phyloP scores from a whole-genome alignment of 2,113 vertebrate species.

The Protobothrops mucrosquamatus region DNA sequence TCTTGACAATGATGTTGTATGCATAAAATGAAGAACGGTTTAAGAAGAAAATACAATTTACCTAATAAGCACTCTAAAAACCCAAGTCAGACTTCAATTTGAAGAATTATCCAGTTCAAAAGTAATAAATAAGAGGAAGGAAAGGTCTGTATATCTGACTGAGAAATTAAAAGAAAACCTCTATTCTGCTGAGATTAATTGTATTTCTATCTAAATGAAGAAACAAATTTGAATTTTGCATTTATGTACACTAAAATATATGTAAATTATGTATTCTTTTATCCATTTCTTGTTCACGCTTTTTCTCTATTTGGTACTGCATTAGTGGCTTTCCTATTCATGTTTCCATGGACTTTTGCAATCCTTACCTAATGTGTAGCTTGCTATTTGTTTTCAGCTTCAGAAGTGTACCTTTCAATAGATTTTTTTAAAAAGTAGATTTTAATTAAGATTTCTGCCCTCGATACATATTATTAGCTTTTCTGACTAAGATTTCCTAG shows the following conservation, averaged over 20 bases:
- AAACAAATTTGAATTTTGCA: not conserved
- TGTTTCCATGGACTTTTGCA: not conserved
- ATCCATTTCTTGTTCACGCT: not conserved
- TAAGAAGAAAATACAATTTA: not conserved
- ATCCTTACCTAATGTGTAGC: not conserved
- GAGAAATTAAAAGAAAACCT: not conserved
- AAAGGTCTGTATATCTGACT: not conserved
- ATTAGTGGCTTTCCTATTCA: not conserved
- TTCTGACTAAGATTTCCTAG: constrained; percentile 5
- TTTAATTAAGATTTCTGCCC: constrained; percentile 29
- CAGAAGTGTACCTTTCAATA: not conserved
- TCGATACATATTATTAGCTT: not conserved
- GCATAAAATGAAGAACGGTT: not conserved
- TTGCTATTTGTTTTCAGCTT: not conserved
- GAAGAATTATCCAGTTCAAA: not conserved
- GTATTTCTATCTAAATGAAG: not conserved
- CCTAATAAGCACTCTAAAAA: not conserved
- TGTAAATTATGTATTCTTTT: not conserved
- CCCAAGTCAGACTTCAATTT: not conserved
- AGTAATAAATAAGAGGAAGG: not conserved
- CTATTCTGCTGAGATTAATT: not conserved
- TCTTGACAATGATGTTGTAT: not conserved
- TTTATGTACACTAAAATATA: not conserved
- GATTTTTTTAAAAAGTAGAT: not conserved
- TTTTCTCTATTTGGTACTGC: not conserved